Base-by-base conservation (phyloP, 2,797 vertebrate species). In the Sebastes diploproa region DNA sequence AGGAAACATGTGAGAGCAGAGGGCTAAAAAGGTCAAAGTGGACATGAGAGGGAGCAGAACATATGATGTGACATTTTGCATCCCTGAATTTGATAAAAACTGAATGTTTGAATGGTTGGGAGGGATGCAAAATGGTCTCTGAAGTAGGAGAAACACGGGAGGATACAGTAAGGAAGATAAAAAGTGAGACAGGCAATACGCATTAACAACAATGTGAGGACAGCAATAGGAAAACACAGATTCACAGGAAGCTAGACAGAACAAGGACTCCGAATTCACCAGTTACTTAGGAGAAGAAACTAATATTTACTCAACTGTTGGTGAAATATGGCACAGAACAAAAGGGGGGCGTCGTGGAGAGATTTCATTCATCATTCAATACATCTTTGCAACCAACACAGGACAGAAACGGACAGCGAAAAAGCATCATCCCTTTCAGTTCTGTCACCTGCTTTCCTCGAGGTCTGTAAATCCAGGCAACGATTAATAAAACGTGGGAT, bases 271-370 rank as follows among this genome's bases (percentile, higher is more conserved):
- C 72, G 76, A 88, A 75, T 83, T 92, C 81, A 91, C 88, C 89
- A 89, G 86, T 83, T 86, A 91, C 70, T 84, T 74, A 78, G 76
- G 65, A 81, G 83, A 84, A 78, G 29, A 81, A 93, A 92, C 74
- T 69, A 73, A 89, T 80, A 82, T 80, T 88, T 88, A 93, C 80
- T 29, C 11, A 93, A 92, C 84, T 50, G 75, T 66, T 69, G 80
- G 70, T 86, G 77, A 90, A 88, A 88, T 93, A 94, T 94, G 93
- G 92, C 94, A 94, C 90, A 82, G 88, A 88, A 84, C 72, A 81
- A 82, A 84, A 84, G 68, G 84, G 74, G 86, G 82, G 80, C 78
- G 89, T 62, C 80, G 89, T 62, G 29, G 84, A 80, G 78, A 85
- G 74, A 22, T 78, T 78, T 76, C 61, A 71, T 58, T 88, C 55